phyloP scores from a whole-genome alignment of 2,797 vertebrate genomes.

The Macropodus opercularis region DNA sequence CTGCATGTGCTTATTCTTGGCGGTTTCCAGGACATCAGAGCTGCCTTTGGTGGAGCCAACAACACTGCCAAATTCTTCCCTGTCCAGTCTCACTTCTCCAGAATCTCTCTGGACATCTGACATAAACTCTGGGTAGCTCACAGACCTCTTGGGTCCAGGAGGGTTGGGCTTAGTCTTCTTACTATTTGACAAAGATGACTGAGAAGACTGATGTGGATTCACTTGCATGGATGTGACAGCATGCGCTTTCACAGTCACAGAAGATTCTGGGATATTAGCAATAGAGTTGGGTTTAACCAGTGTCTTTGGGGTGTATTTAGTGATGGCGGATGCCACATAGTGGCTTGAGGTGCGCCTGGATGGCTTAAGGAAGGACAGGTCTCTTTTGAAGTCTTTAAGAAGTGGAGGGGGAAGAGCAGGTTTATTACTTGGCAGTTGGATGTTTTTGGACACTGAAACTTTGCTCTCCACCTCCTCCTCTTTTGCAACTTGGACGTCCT shows the following conservation, averaged over 20 bases:
- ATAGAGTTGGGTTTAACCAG: conserved; percentile 53
- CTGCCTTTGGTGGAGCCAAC: conserved; percentile 42
- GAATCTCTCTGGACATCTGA: conserved; percentile 50
- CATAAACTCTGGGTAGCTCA: conserved; percentile 59
- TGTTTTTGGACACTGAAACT: conserved; percentile 44
- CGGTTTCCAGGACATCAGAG: conserved; percentile 43
- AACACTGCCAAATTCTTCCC: conserved; percentile 27
- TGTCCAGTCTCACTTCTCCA: conserved; percentile 39
- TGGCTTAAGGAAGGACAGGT: conserved; percentile 85
- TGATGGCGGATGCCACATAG: conserved; percentile 92
- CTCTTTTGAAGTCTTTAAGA: conserved; percentile 63
- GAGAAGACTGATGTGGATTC: conserved; percentile 52
- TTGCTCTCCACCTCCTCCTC: conserved; percentile 61
- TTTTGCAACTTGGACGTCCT: conserved; percentile 48
- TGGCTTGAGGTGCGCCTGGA: conserved; percentile 92
- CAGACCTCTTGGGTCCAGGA: conserved; percentile 55
- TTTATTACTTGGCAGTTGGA: conserved; percentile 62
- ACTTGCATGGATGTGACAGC: conserved; percentile 41
- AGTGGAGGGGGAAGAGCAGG: conserved; percentile 40
- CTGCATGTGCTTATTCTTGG: conserved; percentile 43
- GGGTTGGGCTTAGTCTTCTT: conserved; percentile 48
- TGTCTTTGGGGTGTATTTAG: conserved; percentile 79
- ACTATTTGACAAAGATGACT: conserved; percentile 41
- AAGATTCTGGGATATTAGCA: conserved; percentile 43
- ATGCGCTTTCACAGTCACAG: conserved; percentile 35